A percentile compares a stretch with the other conserved stretches of the same genome.
phyloP scores from a whole-genome alignment of 2,888 invertebrate genomes.

The Rapana venosa region DNA sequence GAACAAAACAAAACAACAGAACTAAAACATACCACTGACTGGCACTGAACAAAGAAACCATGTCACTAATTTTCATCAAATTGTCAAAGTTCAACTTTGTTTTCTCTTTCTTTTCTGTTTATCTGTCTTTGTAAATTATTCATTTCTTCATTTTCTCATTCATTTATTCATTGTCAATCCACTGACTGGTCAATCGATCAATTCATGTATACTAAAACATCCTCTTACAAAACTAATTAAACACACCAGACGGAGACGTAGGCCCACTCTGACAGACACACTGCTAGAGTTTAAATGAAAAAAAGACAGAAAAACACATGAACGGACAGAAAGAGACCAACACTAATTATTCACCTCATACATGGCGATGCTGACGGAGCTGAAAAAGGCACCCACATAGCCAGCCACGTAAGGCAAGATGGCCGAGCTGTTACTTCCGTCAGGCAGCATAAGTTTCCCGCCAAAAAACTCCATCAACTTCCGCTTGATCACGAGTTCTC shows the following conservation, averaged over 20 bases:
- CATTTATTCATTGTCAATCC: too few relatives aligned
- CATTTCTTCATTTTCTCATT: too few relatives aligned
- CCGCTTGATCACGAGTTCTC: conserved; percentile 21
- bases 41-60: too few relatives aligned
- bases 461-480: not conserved
- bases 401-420: conserved; percentile 11
- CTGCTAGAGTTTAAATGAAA: not conserved
- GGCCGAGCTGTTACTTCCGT: conserved; percentile 12
- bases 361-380: conserved; percentile 19
- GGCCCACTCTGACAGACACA: not conserved
- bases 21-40: too few relatives aligned
- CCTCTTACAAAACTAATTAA: not conserved
- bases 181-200: too few relatives aligned
- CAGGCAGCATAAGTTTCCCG: conserved; percentile 21
- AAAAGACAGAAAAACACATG: not conserved
- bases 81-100: too few relatives aligned
- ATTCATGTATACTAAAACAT: too few relatives aligned
- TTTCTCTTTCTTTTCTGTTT: too few relatives aligned
- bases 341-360: conserved; percentile 14
- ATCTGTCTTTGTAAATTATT: too few relatives aligned
- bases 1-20: too few relatives aligned
- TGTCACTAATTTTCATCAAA: too few relatives aligned
- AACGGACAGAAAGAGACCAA: not conserved
- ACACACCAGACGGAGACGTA: too few relatives aligned
- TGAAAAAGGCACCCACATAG: not conserved